Base-by-base conservation (phyloP, 1,140 invertebrate species). In the Zaprionus ornatus region DNA sequence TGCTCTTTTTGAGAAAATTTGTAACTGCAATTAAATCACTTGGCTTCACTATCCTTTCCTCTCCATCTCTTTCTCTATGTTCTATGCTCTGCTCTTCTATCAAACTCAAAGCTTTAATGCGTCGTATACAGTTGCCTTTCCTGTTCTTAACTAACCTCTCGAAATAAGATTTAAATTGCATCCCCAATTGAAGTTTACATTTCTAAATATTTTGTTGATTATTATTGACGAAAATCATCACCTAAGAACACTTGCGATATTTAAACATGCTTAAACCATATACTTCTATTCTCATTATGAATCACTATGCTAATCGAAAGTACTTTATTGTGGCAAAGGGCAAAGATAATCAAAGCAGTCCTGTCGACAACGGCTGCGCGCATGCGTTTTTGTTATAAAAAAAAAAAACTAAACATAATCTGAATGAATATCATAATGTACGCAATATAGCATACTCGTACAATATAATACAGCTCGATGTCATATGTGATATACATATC, bases 361-460 rank as follows among this genome's bases (percentile, higher is more conserved):
- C 68, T 59, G 52, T 70, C 83, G 88, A 87, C 87, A 76, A 32
- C 23, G 87, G 70, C 88, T 91, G 87, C 87, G 88, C 80, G 87
- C 87, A 91, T 91, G 87, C 87, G 75, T 91, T 82, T 79, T 85
- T 90, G 86, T 90, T 90, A 79, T 27, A 37, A 65, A 13, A 23
- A 54, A 29, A 73, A 45, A 66, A 82, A 64, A 73, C 25, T 59
- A 60, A 71, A 65, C 35, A 63, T 32, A 61, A 74, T 82, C 80
- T 87, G 74, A 81, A 90, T 82, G 78, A 84, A 85, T 77, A 75
- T 74, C 52, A 70, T 75, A 76, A 87, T 83, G 66, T 61, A 74
- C 79, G 86, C 59, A 45, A 76, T 66, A 79, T 61, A 82, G 64
- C 48, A 61, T 77, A 78, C 61, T 66, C 32, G 65, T 52, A 68